Evolutionary conservation across 2,113 vertebrate genomes (phyloP), one percentile per base, ranked within the genome.

Genomic region (Oryzias melastigma): DNA sequence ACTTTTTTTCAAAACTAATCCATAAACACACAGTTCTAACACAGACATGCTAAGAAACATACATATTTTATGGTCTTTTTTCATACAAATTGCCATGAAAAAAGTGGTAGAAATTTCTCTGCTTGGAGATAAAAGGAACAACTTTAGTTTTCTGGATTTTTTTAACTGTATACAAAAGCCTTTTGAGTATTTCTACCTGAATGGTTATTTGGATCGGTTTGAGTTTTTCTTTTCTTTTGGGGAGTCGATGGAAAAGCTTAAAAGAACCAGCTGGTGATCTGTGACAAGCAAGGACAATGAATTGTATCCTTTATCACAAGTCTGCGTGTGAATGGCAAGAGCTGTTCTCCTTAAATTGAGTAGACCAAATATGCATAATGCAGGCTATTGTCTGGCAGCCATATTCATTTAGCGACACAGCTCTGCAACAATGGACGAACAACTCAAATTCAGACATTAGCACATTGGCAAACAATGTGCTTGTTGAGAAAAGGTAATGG

Each of bases 401-500:
- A 57, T 68, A 74, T 78, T 87, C 81, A 84, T 85, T 89, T 75
- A 81, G 73, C 19, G 43, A 77, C 80, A 71, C 47, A 25, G 75
- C 69, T 10, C 42, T 4, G 65, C 71, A 56, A 90, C 85, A 87
- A 88, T 81, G 59, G 82, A 70, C 14, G 71, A 78, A 77, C 82
- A 80, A 85, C 58, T 82, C 57, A 4, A 77, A 86, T 80, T 85
- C 80, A 82, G 71, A 83, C 86, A 71, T 87, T 85, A 73, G 65
- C 84, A 82, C 80, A 60, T 55, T 53, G 70, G 79, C 81, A 80
- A 81, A 88, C 80, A 90, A 88, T 78, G 73, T 66, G 65, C 62
- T 55, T 65, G 77, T 81, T 71, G 78, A 78, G 71, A 71, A 85
- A 86, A 89, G 74, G 81, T 86, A 90, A 88, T 85, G 82, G 81